Evolutionary conservation across 2,888 invertebrate species (phyloP), one percentile per base, ranked within the genome.

Genomic region (Andrena chrysosceles): DNA sequence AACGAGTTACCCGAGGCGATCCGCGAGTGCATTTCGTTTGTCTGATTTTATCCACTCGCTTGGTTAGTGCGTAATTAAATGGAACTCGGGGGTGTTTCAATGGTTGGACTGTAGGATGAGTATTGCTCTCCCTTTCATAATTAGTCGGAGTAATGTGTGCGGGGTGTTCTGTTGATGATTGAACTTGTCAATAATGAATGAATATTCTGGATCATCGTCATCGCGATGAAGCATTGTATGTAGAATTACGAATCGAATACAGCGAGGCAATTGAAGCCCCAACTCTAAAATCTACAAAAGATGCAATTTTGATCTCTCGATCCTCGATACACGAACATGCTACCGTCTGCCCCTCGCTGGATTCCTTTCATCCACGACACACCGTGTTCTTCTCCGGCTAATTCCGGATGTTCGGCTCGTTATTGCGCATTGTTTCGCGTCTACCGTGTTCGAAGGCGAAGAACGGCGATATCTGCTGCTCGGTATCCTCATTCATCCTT

Each of bases 381-480:
- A 8, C 16, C 16, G 35, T 23, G 26, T 81, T 74, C 75, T 67
- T 56, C 71, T 52, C 13, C 56, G 42, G 63, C 72, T 64, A 72
- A 81, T 81, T 71, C 71, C 68, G 62, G 26, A 56, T 68, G 71
- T 76, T 78, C 78, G 69, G 72, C 67, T 77, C 85, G 76, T 82
- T 67, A 79, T 87, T 87, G 78, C 70, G 75, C 72, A 83, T 86
- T 85, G 87, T 86, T 80, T 68, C 68, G 33, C 60, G 66, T 69
- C 74, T 74, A 49, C 66, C 77, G 49, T 62, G 54, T 87, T 82
- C 75, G 83, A 71, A 71, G 68, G 62, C 74, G 70, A 85, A 85
- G 87, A 82, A 83, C 54, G 67, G 29, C 83, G 67, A 81, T 76
- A 76, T 66, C 75, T 33, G 63, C 74, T 48, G 66, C 64, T 26